These are phyloP conservation scores for Turritopsis rubra DNA, from an alignment of 30 jellyfish, hydroid and myxozoan genomes.

Conservation along the genomic window DNA sequence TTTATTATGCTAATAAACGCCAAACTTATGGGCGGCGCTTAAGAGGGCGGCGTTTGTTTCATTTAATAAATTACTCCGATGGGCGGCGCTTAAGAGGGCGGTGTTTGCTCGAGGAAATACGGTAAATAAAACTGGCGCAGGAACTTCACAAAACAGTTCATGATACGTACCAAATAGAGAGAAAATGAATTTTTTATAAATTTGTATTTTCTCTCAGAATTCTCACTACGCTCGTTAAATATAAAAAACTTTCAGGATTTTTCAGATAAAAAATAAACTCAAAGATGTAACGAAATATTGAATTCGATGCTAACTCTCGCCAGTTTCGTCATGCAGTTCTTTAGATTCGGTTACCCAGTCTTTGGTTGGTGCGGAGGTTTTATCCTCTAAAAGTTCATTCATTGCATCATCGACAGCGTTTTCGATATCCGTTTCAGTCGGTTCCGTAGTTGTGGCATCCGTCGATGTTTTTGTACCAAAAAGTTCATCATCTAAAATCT, in stretches of 20 bases:
- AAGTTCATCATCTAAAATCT: slow-evolving; percentile 27
- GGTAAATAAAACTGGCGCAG: no score
- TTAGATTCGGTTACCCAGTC: not conserved
- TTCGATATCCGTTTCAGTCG: slow-evolving; percentile 26
- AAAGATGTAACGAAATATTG: not conserved
- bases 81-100: no score
- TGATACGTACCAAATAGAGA: not conserved
- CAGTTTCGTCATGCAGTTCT: not conserved
- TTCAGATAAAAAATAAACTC: not conserved
- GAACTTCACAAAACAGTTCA: no score
- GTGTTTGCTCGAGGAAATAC: no score
- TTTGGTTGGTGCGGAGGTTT: not conserved
- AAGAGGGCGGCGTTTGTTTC: no score
- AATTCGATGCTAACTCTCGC: not conserved
- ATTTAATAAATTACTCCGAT: no score
- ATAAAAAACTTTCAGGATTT: not conserved
- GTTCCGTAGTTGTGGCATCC: slow-evolving; percentile 6
- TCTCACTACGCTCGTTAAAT: not conserved
- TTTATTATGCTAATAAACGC: no score
- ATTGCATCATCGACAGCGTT: slow-evolving; percentile 32
- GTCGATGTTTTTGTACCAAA: not conserved
- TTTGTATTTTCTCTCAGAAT: not conserved
- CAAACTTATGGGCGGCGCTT: no score
- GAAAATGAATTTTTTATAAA: not conserved
- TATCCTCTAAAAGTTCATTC: slow-evolving; percentile 14